Evolutionary conservation across 1,140 invertebrate species (phyloP).

Genomic region (Archivesica marissinica): DNA sequence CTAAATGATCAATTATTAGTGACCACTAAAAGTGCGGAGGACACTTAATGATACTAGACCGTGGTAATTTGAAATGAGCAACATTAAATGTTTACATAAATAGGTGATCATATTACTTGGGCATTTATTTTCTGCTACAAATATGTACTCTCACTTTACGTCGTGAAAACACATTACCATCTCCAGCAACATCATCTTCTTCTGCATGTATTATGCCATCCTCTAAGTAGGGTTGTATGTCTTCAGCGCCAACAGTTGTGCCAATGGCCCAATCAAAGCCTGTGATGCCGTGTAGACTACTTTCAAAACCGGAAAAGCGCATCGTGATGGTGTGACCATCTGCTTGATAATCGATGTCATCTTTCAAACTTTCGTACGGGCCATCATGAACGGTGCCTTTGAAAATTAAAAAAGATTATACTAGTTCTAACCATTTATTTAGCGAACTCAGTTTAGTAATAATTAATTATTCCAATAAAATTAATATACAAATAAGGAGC

Average conservation of each 20-base stretch:
- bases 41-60: no score
- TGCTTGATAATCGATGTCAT: slow-evolving; percentile 56
- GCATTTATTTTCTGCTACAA: no score
- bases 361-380: background rate
- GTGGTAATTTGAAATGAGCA: no score
- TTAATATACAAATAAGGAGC: no score
- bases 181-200: background rate
- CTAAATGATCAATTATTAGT: no score
- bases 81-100: no score
- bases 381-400: slow-evolving; percentile 53
- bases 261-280: slow-evolving; percentile 59
- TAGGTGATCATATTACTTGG: no score
- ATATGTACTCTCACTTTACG: no score
- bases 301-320: slow-evolving; percentile 56
- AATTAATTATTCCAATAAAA: background rate
- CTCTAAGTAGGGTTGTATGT: slow-evolving; percentile 47
- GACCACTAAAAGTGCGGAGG: no score
- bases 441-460: background rate
- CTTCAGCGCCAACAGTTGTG: slow-evolving; percentile 29
- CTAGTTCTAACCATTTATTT: no score
- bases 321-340: slow-evolving; percentile 46
- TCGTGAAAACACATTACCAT: slow-evolving; percentile 12
- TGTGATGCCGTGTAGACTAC: slow-evolving; percentile 48
- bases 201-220: slow-evolving; percentile 25
- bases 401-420: background rate